These are phyloP conservation scores for Lynx canadensis DNA, from an alignment of 2,113 vertebrate species.

Conservation along the genomic window DNA sequence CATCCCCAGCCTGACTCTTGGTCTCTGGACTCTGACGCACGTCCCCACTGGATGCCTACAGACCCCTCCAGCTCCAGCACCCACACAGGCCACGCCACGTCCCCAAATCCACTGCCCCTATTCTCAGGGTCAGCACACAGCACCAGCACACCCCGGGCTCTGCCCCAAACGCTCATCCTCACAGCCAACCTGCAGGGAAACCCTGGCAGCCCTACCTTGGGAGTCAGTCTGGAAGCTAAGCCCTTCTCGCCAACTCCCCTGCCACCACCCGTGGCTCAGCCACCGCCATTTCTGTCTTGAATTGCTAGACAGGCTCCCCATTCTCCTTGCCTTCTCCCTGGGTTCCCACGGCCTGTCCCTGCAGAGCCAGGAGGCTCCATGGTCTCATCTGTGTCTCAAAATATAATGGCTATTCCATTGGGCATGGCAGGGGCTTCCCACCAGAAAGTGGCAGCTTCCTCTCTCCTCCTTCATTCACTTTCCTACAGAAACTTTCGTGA, in stretches of 20 bases:
- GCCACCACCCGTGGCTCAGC: neutral
- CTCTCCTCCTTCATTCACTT: too few species aligned
- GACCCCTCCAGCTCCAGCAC: rapidly evolving
- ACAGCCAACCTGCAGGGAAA: constrained; percentile 35
- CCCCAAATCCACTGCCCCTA: too few species aligned
- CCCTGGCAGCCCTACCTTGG: neutral
- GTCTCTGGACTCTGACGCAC: neutral
- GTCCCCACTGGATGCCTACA: neutral
- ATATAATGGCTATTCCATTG: too few species aligned
- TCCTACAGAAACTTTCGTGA: too few species aligned
- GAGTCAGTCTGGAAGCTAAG: neutral
- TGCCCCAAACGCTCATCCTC: constrained; percentile 28
- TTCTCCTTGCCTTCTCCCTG: neutral
- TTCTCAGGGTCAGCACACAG: neutral
- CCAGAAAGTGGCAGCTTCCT: too few species aligned
- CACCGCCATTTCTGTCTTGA: neutral
- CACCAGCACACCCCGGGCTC: neutral
- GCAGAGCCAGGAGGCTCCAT: neutral
- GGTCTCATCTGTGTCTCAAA: too few species aligned
- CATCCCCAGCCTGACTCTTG: neutral
- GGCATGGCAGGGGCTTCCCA: too few species aligned
- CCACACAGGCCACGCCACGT: rapidly evolving
- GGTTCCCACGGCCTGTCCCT: neutral
- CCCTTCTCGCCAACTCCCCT: constrained; percentile 27
- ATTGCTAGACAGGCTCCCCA: neutral